Conservation (phyloP, 2,888 invertebrate genomes). For the Entomobrya proxima region DNA sequence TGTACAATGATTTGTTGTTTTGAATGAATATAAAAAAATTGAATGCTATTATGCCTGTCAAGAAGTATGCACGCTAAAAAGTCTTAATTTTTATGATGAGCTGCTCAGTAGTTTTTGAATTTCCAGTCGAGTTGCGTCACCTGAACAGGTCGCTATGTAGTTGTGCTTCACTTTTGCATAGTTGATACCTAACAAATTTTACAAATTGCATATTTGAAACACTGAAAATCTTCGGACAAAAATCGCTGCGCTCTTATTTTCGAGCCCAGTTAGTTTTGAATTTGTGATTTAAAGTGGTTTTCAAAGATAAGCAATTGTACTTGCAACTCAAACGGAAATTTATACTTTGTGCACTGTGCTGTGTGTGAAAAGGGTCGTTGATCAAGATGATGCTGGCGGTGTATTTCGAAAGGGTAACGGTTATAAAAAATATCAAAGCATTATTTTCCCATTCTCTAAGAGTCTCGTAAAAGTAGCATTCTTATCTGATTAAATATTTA, state of each 20-base stretch:
- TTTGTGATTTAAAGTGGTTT: background rate
- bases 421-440: too few species aligned
- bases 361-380: background rate
- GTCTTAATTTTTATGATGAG: conserved; percentile 53
- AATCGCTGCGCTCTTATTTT: too few species aligned
- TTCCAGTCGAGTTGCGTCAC: conserved; percentile 56
- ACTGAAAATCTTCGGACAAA: background rate
- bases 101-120: conserved; percentile 52
- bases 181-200: background rate
- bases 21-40: conserved; percentile 54
- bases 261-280: background rate
- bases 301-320: background rate
- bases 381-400: conserved; percentile 68
- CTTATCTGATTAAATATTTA: conserved; percentile 2
- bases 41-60: conserved; percentile 60
- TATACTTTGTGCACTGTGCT: background rate
- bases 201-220: background rate
- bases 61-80: conserved; percentile 52
- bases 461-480: too few species aligned
- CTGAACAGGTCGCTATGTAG: conserved; percentile 35
- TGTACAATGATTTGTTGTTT: conserved; percentile 61
- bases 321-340: background rate
- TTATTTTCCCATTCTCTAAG: too few species aligned
- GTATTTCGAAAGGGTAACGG: conserved; percentile 69
- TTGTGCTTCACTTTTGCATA: conserved; percentile 46